Percentiles rank a stretch among this genome's conserved stretches.
Evolutionary conservation across 1,140 invertebrate genomes (phyloP).

Genomic region (Thalassaphorura encarpata): DNA sequence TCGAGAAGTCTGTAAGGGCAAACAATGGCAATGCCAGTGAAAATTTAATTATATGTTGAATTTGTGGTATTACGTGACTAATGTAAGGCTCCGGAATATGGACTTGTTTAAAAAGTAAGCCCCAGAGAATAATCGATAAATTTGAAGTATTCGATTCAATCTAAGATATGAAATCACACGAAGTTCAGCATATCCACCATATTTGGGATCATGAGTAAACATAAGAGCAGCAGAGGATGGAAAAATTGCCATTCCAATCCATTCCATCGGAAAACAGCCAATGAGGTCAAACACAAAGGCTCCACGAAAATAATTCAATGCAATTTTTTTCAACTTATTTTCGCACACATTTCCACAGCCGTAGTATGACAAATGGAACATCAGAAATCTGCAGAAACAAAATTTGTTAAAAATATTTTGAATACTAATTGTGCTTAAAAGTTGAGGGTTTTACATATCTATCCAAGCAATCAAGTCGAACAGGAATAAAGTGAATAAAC

Average conservation of each 20-base stretch:
- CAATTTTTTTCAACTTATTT: conserved; percentile 36
- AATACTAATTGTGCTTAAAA: not conserved
- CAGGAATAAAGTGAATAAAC: conserved; percentile 4
- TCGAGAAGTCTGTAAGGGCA: too few species aligned
- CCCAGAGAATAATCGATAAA: conserved; percentile 14
- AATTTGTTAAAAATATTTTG: conserved; percentile 1
- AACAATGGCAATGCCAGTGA: too few species aligned
- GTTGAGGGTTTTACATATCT: conserved; percentile 15
- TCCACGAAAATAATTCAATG: conserved; percentile 67
- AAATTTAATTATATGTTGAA: too few species aligned
- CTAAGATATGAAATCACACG: conserved; percentile 4
- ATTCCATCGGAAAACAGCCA: conserved; percentile 78
- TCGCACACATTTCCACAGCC: conserved; percentile 10
- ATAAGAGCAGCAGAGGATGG: not conserved
- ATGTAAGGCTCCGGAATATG: conserved; percentile 23
- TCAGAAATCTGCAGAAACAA: conserved; percentile 13
- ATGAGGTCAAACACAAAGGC: conserved; percentile 94
- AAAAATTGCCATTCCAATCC: conserved; percentile 6
- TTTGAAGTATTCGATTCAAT: conserved; percentile 24
- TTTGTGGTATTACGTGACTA: too few species aligned
- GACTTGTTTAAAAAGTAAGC: conserved; percentile 12
- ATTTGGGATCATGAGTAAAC: too few species aligned
- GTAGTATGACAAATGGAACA: conserved; percentile 17
- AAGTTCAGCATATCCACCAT: too few species aligned
- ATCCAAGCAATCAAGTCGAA: conserved; percentile 27